These are phyloP conservation scores for Bubo bubo DNA, from an alignment of 2,113 vertebrate genomes.

Conservation along the genomic window DNA sequence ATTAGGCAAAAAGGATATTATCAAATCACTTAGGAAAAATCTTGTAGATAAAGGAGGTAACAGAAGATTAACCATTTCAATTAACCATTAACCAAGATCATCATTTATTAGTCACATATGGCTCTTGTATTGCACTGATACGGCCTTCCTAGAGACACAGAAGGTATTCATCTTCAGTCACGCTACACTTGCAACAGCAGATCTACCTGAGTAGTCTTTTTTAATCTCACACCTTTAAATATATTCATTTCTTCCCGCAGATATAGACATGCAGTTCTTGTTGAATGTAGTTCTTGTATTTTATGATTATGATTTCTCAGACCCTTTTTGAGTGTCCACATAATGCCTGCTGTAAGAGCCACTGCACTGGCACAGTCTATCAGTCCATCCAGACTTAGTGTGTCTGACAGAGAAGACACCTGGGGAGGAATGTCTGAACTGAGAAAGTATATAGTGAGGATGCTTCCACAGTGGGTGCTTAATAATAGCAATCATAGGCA, in stretches of 20 bases:
- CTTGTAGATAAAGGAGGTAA: neutral
- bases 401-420: neutral
- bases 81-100: constrained; percentile 5
- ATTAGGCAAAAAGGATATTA: neutral
- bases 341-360: neutral
- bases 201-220: neutral
- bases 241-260: neutral
- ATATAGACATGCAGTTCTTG: neutral
- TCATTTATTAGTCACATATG: neutral
- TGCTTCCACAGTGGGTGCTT: neutral
- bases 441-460: neutral
- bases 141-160: neutral
- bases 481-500: neutral
- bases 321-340: neutral
- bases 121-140: neutral
- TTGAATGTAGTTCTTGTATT: neutral
- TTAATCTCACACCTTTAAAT: neutral
- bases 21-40: neutral
- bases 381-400: neutral
- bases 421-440: neutral
- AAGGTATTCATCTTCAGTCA: neutral
- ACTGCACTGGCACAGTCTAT: neutral
- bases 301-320: neutral
- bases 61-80: neutral
- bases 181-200: neutral